Conservation (phyloP, 2,797 vertebrate genomes). For the Arnoldichthys spilopterus region DNA sequence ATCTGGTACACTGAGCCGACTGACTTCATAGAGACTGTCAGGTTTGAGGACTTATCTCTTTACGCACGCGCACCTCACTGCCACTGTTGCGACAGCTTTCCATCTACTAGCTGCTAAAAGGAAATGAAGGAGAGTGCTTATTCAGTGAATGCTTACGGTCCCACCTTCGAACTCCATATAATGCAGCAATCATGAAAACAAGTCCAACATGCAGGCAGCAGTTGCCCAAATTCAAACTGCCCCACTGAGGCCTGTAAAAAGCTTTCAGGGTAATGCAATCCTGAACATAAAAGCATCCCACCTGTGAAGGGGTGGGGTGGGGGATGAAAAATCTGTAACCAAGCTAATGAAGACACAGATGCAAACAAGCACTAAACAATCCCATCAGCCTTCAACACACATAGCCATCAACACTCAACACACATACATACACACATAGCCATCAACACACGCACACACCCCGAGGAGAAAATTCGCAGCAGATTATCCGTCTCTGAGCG, state of each 20-base stretch:
- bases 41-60: neutral
- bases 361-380: conserved; percentile 41
- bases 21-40: neutral
- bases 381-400: conserved; percentile 10
- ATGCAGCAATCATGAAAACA: conserved; percentile 5
- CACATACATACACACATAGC: conserved; percentile 4
- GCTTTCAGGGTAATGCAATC: conserved; percentile 49
- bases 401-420: neutral
- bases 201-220: conserved; percentile 31
- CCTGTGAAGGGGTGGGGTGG: no score
- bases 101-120: neutral
- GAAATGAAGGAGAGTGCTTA: conserved; percentile 8
- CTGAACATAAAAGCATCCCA: conserved; percentile 30
- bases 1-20: neutral
- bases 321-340: conserved; percentile 35
- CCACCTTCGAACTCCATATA: conserved; percentile 11
- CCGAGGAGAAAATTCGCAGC: conserved; percentile 48
- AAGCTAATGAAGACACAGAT: conserved; percentile 22
- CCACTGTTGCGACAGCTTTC: neutral
- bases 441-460: neutral
- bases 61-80: neutral
- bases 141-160: conserved; percentile 30
- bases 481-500: conserved; percentile 45
- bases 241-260: conserved; percentile 22
- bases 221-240: conserved; percentile 9